Evolutionary conservation across 2,113 vertebrate genomes (phyloP).

Genomic region (Chamaea fasciata): DNA sequence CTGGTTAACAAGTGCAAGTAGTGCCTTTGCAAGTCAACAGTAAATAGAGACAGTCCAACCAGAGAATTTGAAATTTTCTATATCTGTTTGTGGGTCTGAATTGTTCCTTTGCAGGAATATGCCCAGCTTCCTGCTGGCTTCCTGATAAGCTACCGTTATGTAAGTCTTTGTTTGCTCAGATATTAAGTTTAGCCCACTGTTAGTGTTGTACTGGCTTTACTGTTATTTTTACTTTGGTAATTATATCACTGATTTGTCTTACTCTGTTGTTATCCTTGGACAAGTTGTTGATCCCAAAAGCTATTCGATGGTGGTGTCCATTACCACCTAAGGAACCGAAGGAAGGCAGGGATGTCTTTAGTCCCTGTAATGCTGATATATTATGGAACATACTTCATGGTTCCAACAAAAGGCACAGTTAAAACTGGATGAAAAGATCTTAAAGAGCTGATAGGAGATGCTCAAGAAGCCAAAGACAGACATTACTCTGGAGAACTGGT

Average conservation of each 20-base stretch:
- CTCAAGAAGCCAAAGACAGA: not conserved
- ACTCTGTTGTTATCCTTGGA: not conserved
- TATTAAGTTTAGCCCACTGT: not conserved
- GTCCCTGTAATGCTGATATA: not conserved
- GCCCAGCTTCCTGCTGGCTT: accelerated
- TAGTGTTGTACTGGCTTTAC: not conserved
- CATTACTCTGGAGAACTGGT: not conserved
- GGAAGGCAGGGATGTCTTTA: not conserved
- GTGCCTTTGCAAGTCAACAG: not conserved
- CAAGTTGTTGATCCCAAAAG: not conserved
- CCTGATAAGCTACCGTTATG: accelerated
- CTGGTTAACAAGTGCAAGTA: not conserved
- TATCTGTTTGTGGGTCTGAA: not conserved
- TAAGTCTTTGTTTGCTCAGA: not conserved
- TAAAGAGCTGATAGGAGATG: not conserved
- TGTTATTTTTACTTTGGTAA: not conserved
- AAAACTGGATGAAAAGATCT: not conserved
- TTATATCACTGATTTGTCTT: not conserved
- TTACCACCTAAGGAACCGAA: not conserved
- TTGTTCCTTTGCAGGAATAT: not conserved
- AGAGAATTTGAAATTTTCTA: not conserved
- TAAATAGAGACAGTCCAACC: not conserved
- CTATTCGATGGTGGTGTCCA: not conserved
- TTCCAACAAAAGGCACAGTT: not conserved
- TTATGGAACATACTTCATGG: not conserved